Base-by-base conservation (phyloP, 2,113 vertebrate species). In the Sigmodon hispidus region DNA sequence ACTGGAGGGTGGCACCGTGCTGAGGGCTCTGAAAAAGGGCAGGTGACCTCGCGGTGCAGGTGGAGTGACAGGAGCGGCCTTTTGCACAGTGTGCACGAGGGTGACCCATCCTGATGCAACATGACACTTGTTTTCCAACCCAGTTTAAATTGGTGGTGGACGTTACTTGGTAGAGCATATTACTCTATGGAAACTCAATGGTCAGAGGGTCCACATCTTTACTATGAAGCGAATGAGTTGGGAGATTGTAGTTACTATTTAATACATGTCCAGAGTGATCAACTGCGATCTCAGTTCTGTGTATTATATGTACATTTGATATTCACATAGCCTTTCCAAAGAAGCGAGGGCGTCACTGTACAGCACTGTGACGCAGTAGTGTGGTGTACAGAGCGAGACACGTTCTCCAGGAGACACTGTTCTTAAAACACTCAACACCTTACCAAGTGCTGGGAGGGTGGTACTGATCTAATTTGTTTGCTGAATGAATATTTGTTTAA, bases 241-340 rank as follows among this genome's bases (percentile, higher is more conserved):
- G 86, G 90, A 95, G 97, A 76, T 65, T 95, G 89, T 94, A 91
- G 10, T 95, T 98, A 72, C 80, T 94, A 43, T 97, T 96, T 96
- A 94, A 89, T 96, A 96, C 89, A 55, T 79, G 40, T 84, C 96
- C 96, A 97, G 96, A 97, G 97, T 96, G 90, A 84, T 80, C 96
- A 96, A 96, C 95, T 98, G 97, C 98, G 98, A 97, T 97, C 97
- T 5, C 85, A 89, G 90, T 96, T 96, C 97, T 88, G 86, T 98
- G 97, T 98, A 98, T 97, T 97, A 98, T 98, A 98, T 98, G 98
- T 99, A 98, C 97, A 98, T 98, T 98, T 97, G 97, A 22, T 93
- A 95, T 98, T 97, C 96, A 95, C 91, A 97, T 97, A 96, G 93
- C 97, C 94, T 98, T 98, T 98, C 97, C 97, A 97, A 97, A 97